A percentile compares a stretch with the other conserved stretches of the same genome.
phyloP scores from a whole-genome alignment of 2,888 invertebrate genomes.

The Dasypogon diadema region DNA sequence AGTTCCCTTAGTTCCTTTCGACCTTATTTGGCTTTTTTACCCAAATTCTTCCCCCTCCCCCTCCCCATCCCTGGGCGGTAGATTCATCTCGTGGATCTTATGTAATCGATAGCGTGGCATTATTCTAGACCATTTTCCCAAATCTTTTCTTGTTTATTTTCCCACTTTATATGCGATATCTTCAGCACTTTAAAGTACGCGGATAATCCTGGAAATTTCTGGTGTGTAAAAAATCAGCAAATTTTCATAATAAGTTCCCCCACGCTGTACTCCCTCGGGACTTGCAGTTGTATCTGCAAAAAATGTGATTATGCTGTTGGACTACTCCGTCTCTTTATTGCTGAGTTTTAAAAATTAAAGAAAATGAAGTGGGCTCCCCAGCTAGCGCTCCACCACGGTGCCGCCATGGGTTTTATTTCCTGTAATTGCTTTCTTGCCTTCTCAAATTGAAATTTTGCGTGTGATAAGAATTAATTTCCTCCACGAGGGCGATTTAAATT shows the following conservation, averaged over 20 bases:
- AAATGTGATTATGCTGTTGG: constrained; percentile 30
- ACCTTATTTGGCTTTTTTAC: not conserved
- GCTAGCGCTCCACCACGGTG: constrained; percentile 3
- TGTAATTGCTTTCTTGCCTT: constrained; percentile 41
- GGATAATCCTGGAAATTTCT: constrained; percentile 37
- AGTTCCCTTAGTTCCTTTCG: not conserved
- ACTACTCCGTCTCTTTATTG: constrained; percentile 34
- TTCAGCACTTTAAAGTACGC: constrained; percentile 17
- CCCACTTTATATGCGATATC: constrained; percentile 18
- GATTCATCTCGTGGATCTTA: not conserved
- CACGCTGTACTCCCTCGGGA: not conserved
- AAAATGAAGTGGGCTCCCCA: not conserved
- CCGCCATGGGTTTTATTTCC: constrained; percentile 31
- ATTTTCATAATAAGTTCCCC: constrained; percentile 52
- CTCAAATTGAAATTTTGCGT: constrained; percentile 45
- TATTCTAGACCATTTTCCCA: constrained; percentile 3
- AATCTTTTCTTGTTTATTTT: constrained; percentile 25
- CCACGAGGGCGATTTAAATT: constrained; percentile 25
- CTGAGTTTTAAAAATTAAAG: constrained; percentile 32
- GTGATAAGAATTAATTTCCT: constrained; percentile 44
- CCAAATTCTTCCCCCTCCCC: constrained; percentile 14
- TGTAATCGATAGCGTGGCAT: constrained; percentile 24
- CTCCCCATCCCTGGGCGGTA: not conserved
- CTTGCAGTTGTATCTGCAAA: constrained; percentile 35
- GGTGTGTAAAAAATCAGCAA: constrained; percentile 54